Evolutionary conservation across 2,888 invertebrate species (phyloP).

Genomic region (Agrilus cyanescens): DNA sequence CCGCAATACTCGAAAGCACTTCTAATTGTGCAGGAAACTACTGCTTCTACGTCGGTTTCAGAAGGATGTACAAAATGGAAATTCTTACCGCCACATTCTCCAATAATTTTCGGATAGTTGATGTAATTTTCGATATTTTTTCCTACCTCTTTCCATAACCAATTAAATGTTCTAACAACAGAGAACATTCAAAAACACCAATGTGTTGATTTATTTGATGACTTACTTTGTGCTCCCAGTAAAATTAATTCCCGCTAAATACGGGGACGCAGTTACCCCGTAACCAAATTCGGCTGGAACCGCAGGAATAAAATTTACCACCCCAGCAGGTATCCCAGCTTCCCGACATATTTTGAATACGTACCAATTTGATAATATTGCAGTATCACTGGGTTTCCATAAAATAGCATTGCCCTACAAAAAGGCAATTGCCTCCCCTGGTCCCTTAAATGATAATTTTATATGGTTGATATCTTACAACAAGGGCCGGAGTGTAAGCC

Average conservation of each 20-base stretch:
- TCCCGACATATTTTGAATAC: slow-evolving; percentile 81
- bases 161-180: slow-evolving; percentile 67
- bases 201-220: neutral
- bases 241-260: slow-evolving; percentile 86
- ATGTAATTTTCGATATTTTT: slow-evolving; percentile 71
- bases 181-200: neutral
- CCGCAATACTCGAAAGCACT: slow-evolving; percentile 95
- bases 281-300: slow-evolving; percentile 86
- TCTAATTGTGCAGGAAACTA: slow-evolving; percentile 73
- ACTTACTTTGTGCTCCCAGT: slow-evolving; percentile 72
- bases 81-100: slow-evolving; percentile 98
- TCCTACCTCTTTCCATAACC: slow-evolving; percentile 87
- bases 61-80: slow-evolving; percentile 93
- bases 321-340: slow-evolving; percentile 83
- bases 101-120: slow-evolving; percentile 87
- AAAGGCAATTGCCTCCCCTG: slow-evolving; percentile 2
- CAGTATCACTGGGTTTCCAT: slow-evolving; percentile 95
- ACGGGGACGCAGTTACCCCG: slow-evolving; percentile 62
- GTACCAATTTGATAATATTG: slow-evolving; percentile 81
- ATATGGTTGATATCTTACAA: no score
- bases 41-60: slow-evolving; percentile 65
- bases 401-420: slow-evolving; percentile 72
- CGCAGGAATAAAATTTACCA: slow-evolving; percentile 87
- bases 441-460: neutral
- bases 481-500: slow-evolving; percentile 67